These are phyloP conservation scores for Cephus pygmeus DNA, from an alignment of 2,888 invertebrate species.

Conservation along the genomic window DNA sequence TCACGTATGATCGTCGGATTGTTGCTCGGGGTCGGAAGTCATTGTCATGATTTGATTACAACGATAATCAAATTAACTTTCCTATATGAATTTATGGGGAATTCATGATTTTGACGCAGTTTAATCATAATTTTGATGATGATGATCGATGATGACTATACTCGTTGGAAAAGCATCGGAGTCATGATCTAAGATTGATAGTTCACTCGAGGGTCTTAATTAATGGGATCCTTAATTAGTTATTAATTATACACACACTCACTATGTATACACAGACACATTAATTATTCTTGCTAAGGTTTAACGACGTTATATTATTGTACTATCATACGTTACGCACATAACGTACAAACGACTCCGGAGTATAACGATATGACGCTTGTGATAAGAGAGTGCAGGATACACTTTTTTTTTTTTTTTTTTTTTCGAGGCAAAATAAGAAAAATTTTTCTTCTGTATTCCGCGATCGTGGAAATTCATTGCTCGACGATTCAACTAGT, in stretches of 20 bases:
- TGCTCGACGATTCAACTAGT: background rate
- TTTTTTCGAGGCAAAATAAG: too few species aligned
- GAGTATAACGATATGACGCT: background rate
- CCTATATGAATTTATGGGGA: background rate
- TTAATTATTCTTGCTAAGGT: background rate
- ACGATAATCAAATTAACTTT: background rate
- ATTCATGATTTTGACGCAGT: background rate
- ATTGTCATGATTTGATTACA: background rate
- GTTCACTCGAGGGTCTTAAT: background rate
- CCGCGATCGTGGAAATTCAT: background rate
- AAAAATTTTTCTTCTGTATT: background rate
- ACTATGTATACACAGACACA: background rate
- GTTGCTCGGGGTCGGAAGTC: background rate
- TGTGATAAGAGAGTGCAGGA: background rate
- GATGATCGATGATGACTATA: background rate
- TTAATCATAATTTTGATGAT: background rate
- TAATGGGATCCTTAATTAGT: background rate
- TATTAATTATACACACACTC: background rate
- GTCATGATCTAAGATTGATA: background rate
- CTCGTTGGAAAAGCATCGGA: background rate
- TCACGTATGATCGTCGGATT: background rate
- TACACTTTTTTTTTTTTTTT: background rate
- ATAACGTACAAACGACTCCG: background rate
- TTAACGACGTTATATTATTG: background rate
- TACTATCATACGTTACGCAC: background rate